Conservation (phyloP, 2,888 invertebrate species). For the Ophraella communa region DNA sequence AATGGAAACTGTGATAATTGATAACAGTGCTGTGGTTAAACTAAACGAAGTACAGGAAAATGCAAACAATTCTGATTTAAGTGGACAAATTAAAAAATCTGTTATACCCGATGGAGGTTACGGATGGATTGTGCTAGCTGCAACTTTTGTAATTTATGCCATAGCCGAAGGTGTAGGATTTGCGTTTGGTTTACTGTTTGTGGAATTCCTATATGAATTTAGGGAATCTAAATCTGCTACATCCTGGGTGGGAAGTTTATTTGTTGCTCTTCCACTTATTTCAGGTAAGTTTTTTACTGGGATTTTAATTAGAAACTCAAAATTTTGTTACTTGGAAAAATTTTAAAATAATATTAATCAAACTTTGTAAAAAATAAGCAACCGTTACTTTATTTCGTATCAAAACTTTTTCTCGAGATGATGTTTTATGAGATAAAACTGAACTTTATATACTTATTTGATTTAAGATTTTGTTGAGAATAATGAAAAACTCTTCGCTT, state of each 20-base stretch:
- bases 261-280: conserved; percentile 68
- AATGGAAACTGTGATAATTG: conserved; percentile 5
- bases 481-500: no score
- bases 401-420: no score
- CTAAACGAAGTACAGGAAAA: conserved; percentile 31
- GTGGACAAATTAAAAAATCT: conserved; percentile 54
- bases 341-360: no score
- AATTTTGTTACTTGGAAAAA: no score
- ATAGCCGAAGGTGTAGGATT: conserved; percentile 94
- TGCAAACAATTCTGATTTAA: conserved; percentile 1
- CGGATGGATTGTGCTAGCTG: conserved; percentile 89
- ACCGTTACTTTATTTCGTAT: no score
- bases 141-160: conserved; percentile 85
- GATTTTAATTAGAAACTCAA: no score
- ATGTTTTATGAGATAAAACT: no score
- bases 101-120: conserved; percentile 82
- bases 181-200: conserved; percentile 88
- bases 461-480: no score
- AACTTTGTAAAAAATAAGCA: no score
- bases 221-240: conserved; percentile 83
- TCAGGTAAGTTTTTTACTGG: conserved; percentile 17
- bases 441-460: no score
- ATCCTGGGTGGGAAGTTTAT: conserved; percentile 61
- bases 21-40: neutral
- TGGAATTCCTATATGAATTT: conserved; percentile 85